Conservation (phyloP, 2,888 invertebrate species). For the Nudaria mundana region DNA sequence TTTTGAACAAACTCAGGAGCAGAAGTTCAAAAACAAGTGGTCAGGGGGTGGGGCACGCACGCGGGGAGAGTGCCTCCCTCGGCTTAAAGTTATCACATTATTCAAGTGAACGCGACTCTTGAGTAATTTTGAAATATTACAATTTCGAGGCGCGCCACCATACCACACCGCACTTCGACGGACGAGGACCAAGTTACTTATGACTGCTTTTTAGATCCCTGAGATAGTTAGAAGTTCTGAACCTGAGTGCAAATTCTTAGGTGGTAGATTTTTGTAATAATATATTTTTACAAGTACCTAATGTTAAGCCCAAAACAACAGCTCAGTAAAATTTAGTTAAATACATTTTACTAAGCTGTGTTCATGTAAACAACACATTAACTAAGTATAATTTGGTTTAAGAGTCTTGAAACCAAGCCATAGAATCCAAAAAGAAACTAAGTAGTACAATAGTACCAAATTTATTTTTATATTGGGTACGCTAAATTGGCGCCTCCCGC, state of each 20-base stretch:
- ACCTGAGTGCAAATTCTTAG: conserved; percentile 17
- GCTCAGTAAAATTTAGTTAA: too few relatives aligned
- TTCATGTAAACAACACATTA: too few relatives aligned
- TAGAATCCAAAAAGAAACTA: too few relatives aligned
- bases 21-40: conserved; percentile 76
- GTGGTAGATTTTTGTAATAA: conserved; percentile 9
- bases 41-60: conserved; percentile 64
- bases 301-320: too few relatives aligned
- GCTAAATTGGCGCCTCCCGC: too few relatives aligned
- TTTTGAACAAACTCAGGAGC: conserved; percentile 74
- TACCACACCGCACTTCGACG: conserved; percentile 45
- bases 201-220: conserved; percentile 18
- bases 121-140: conserved; percentile 82
- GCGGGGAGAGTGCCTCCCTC: conserved; percentile 50
- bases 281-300: not conserved
- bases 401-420: too few relatives aligned
- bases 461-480: too few relatives aligned
- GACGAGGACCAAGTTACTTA: conserved; percentile 46
- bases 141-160: conserved; percentile 68
- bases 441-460: too few relatives aligned
- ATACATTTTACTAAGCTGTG: too few relatives aligned
- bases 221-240: conserved; percentile 25
- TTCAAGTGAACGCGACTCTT: conserved; percentile 80
- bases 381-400: too few relatives aligned
- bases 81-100: conserved; percentile 75